phyloP scores from a whole-genome alignment of 2,797 vertebrate genomes.

The Aplochiton taeniatus region DNA sequence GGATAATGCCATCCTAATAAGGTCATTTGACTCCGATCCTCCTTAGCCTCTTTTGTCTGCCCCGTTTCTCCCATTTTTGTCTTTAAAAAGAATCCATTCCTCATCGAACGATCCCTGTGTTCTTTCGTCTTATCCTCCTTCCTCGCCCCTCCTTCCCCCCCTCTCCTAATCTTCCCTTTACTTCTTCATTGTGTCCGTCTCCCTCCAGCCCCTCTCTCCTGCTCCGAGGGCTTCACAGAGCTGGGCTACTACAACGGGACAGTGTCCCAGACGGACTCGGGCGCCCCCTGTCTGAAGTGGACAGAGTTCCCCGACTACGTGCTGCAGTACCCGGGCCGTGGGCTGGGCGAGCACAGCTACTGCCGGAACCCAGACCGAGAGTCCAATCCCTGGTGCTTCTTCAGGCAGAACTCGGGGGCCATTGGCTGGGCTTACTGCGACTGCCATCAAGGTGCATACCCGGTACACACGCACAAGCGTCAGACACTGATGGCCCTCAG shows the following conservation, averaged over 20 bases:
- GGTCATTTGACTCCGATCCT: conserved; percentile 23
- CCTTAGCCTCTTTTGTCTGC: conserved; percentile 13
- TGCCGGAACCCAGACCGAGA: conserved; percentile 90
- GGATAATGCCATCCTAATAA: conserved; percentile 45
- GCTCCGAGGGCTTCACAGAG: conserved; percentile 79
- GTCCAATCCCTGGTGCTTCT: conserved; percentile 89
- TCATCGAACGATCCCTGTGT: conserved; percentile 21
- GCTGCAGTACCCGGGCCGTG: conserved; percentile 87
- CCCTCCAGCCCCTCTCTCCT: conserved; percentile 73
- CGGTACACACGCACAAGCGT: not conserved
- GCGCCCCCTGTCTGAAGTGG: conserved; percentile 84
- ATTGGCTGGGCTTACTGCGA: conserved; percentile 91
- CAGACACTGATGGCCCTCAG: too few species aligned
- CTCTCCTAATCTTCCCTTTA: conserved; percentile 14
- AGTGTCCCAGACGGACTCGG: conserved; percentile 83
- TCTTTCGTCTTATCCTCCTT: not conserved
- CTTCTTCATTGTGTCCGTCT: not conserved
- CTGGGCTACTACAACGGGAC: conserved; percentile 89
- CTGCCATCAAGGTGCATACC: conserved; percentile 86
- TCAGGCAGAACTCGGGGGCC: conserved; percentile 83
- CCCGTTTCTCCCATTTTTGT: conserved; percentile 20
- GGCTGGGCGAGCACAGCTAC: conserved; percentile 87
- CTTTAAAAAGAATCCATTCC: conserved; percentile 16
- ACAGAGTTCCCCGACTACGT: conserved; percentile 90
- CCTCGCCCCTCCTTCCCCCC: conserved; percentile 16